These are phyloP conservation scores for Tupiocoris notatus DNA, from an alignment of 2,888 invertebrate genomes.

Conservation along the genomic window DNA sequence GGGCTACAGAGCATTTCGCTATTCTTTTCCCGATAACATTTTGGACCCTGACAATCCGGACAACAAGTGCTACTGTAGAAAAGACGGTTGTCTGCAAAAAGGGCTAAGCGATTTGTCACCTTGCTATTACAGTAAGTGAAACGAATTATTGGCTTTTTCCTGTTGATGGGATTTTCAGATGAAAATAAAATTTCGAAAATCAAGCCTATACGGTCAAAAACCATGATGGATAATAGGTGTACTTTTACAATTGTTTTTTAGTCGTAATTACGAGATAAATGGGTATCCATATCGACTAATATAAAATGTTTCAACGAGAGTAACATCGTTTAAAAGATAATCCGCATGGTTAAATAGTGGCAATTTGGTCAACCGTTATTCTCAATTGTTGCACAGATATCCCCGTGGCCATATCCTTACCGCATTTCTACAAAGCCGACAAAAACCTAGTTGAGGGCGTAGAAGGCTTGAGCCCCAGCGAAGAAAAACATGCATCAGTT, in stretches of 20 bases:
- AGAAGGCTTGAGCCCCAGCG: slow-evolving; percentile 54
- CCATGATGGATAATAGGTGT: too few species aligned
- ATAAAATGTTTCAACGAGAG: too few species aligned
- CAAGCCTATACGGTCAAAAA: too few species aligned
- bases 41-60: slow-evolving; percentile 62
- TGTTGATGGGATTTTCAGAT: too few species aligned
- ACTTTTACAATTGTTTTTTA: too few species aligned
- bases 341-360: too few species aligned
- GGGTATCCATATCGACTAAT: too few species aligned
- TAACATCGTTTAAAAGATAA: too few species aligned
- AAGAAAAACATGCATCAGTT: slow-evolving; percentile 52
- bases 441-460: slow-evolving; percentile 53
- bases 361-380: neutral
- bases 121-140: slow-evolving; percentile 66
- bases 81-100: slow-evolving; percentile 58
- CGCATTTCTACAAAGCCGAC: slow-evolving; percentile 55
- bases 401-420: slow-evolving; percentile 55
- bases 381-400: slow-evolving; percentile 52
- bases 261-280: too few species aligned
- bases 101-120: slow-evolving; percentile 69
- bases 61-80: slow-evolving; percentile 65
- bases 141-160: too few species aligned
- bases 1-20: slow-evolving; percentile 63
- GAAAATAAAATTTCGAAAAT: too few species aligned
- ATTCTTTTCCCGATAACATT: slow-evolving; percentile 62